Percentiles rank a stretch among this genome's conserved stretches.
These are phyloP conservation scores for Xylota sylvarum DNA, from an alignment of 2,888 invertebrate species.

Conservation along the genomic window DNA sequence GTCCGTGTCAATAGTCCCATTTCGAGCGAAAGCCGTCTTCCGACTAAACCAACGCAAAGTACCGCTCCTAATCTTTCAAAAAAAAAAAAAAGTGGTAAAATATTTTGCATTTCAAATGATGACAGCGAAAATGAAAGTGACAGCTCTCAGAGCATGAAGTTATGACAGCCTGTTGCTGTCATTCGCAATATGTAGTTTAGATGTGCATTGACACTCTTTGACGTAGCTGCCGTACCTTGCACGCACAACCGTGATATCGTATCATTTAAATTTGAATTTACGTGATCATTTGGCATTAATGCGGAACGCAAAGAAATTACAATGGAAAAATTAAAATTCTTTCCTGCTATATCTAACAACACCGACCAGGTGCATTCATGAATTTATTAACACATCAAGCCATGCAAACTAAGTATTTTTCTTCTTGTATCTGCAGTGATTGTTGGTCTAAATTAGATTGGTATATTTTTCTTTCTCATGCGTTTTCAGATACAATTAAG, in stretches of 20 bases:
- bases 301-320: constrained; percentile 9
- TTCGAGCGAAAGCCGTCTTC: constrained; percentile 54
- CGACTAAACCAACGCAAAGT: constrained; percentile 29
- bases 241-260: constrained; percentile 33
- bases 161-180: constrained; percentile 25
- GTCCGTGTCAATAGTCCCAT: constrained; percentile 14
- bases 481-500: constrained; percentile 66
- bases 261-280: constrained; percentile 19
- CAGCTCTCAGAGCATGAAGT: constrained; percentile 39
- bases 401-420: constrained; percentile 15
- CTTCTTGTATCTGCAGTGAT: neutral
- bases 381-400: constrained; percentile 50
- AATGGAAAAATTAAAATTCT: constrained; percentile 55
- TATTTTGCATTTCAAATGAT: constrained; percentile 68
- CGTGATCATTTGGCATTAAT: constrained; percentile 52
- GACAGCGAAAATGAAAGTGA: constrained; percentile 70
- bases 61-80: constrained; percentile 50
- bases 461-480: constrained; percentile 63
- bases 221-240: constrained; percentile 1
- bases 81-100: constrained; percentile 25
- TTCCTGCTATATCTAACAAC: constrained; percentile 37
- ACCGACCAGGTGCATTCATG: constrained; percentile 45
- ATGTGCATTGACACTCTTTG: constrained; percentile 12
- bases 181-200: constrained; percentile 36
- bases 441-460: constrained; percentile 60